These are phyloP conservation scores for Oreochromis grahami DNA, from an alignment of 2,797 vertebrate genomes.

Conservation along the genomic window DNA sequence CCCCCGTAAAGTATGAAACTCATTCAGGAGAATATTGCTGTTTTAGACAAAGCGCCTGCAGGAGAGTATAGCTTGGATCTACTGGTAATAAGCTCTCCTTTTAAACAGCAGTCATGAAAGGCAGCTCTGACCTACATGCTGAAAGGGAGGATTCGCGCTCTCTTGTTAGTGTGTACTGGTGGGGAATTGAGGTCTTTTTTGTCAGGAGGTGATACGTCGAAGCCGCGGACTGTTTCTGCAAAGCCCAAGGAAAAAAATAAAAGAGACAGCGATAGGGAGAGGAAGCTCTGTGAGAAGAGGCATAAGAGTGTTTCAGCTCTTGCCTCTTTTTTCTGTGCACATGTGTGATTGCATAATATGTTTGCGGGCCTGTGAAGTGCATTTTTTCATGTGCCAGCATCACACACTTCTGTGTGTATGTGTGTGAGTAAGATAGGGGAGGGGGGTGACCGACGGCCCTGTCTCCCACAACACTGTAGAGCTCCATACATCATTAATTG, in stretches of 20 bases:
- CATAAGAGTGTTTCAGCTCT: neutral
- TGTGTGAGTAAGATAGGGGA: neutral
- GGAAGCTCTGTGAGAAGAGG: slow-evolving; percentile 18
- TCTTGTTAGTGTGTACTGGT: slow-evolving; percentile 69
- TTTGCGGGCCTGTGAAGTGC: neutral
- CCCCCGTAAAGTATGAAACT: neutral
- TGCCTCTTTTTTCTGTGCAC: neutral
- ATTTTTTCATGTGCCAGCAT: neutral
- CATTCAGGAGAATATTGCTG: slow-evolving; percentile 16
- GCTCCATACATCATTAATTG: slow-evolving; percentile 65
- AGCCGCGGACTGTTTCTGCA: slow-evolving; percentile 58
- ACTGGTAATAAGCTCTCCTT: slow-evolving; percentile 65
- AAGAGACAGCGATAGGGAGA: neutral
- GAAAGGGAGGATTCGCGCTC: slow-evolving; percentile 52
- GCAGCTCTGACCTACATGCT: slow-evolving; percentile 70
- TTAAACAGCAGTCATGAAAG: slow-evolving; percentile 60
- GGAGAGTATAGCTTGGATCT: slow-evolving; percentile 36
- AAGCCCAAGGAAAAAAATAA: slow-evolving; percentile 39
- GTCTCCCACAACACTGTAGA: slow-evolving; percentile 45
- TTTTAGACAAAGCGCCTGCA: slow-evolving; percentile 31
- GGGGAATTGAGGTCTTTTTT: slow-evolving; percentile 69
- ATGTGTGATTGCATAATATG: neutral
- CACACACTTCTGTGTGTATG: neutral
- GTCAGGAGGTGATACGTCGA: slow-evolving; percentile 65
- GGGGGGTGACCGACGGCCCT: slow-evolving; percentile 48